Evolutionary conservation across 2,888 invertebrate genomes (phyloP).

Genomic region (Cephus pygmeus): DNA sequence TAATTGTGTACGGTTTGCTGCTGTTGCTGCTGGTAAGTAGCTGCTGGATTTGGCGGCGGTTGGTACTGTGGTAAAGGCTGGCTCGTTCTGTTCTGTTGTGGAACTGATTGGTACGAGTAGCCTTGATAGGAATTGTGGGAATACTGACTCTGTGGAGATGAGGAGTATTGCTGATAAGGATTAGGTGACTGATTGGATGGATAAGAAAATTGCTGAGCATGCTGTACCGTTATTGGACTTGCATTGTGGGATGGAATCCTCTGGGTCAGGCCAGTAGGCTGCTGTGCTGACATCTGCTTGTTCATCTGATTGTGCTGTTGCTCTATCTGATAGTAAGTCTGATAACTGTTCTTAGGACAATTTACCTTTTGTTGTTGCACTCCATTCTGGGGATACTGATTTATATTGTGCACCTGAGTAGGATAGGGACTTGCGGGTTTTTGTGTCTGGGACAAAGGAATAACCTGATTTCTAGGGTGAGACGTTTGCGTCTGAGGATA

Average conservation of each 20-base stretch:
- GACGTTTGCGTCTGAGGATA: slow-evolving; percentile 55
- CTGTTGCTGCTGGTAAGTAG: slow-evolving; percentile 49
- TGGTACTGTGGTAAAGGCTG: slow-evolving; percentile 64
- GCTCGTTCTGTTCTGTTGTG: slow-evolving; percentile 48
- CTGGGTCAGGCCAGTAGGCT: slow-evolving; percentile 49
- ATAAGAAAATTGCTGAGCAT: slow-evolving; percentile 51
- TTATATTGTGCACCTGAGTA: slow-evolving; percentile 43
- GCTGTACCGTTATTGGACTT: slow-evolving; percentile 60
- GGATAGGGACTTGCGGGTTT: slow-evolving; percentile 61
- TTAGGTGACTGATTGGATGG: slow-evolving; percentile 52
- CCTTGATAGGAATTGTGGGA: slow-evolving; percentile 45
- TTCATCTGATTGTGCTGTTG: slow-evolving; percentile 64
- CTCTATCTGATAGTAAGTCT: slow-evolving; percentile 57
- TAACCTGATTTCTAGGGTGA: slow-evolving; percentile 51
- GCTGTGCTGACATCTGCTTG: slow-evolving; percentile 57
- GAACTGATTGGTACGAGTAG: slow-evolving; percentile 51
- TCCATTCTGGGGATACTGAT: slow-evolving; percentile 52
- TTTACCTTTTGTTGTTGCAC: slow-evolving; percentile 56
- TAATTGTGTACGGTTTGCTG: slow-evolving; percentile 51
- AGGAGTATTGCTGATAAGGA: slow-evolving; percentile 46
- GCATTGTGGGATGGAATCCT: slow-evolving; percentile 52
- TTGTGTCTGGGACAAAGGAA: slow-evolving; percentile 52
- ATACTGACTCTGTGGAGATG: slow-evolving; percentile 44
- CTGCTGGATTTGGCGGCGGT: slow-evolving; percentile 61
- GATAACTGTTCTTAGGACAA: slow-evolving; percentile 49